These are phyloP conservation scores for Acrossocheilus wenchowensis DNA, from an alignment of 2,797 vertebrate species.

Conservation along the genomic window DNA sequence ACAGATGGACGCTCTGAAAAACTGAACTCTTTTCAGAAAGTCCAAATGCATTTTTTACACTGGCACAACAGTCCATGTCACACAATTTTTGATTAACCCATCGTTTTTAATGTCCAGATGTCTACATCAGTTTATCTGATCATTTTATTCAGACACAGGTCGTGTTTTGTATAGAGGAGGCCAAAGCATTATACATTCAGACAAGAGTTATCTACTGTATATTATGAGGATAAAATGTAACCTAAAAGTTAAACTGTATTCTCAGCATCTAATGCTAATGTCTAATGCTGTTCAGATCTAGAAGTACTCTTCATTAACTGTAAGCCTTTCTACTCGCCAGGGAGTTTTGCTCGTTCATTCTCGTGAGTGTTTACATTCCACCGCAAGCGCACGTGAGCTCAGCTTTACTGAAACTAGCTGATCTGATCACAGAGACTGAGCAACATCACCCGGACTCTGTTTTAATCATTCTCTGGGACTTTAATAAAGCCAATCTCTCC, in stretches of 20 bases:
- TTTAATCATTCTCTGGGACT: too few species aligned
- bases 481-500: too few species aligned
- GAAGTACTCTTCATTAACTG: too few species aligned
- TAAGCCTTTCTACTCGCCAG: too few species aligned
- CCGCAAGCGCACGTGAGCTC: too few species aligned
- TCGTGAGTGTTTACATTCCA: too few species aligned
- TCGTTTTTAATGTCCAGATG: conserved; percentile 1
- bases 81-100: background rate
- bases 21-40: conserved; percentile 3
- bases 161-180: background rate
- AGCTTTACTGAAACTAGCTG: too few species aligned
- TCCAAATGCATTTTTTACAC: background rate
- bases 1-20: background rate
- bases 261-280: background rate
- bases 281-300: background rate
- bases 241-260: background rate
- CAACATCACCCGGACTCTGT: too few species aligned
- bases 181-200: background rate
- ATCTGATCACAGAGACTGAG: too few species aligned
- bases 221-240: background rate
- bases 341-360: too few species aligned
- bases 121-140: background rate
- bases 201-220: background rate
- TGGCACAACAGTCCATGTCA: background rate
- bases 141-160: background rate